Percentiles rank a stretch among this genome's conserved stretches.
These are phyloP conservation scores for Drosophila colorata DNA, from an alignment of 2,888 invertebrate genomes.

Conservation along the genomic window DNA sequence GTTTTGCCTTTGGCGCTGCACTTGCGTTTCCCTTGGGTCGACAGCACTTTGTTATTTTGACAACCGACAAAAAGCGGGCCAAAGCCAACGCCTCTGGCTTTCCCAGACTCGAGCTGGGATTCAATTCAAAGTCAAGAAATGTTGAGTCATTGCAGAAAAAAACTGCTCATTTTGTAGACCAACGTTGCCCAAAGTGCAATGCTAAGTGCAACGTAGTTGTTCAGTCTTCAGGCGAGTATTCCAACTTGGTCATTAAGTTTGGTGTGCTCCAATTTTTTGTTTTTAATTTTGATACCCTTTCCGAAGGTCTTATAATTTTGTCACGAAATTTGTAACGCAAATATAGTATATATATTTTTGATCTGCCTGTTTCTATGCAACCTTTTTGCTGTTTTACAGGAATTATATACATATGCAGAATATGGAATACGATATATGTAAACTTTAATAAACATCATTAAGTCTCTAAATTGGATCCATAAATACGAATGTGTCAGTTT, in stretches of 20 bases:
- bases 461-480: too few relatives aligned
- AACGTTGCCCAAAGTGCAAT: conserved; percentile 42
- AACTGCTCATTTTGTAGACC: conserved; percentile 38
- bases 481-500: too few relatives aligned
- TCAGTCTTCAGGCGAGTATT: neutral
- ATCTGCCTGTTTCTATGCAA: too few relatives aligned
- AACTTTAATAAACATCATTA: too few relatives aligned
- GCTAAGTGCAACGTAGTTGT: conserved; percentile 25
- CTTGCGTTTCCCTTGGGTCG: conserved; percentile 34
- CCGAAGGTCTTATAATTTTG: neutral
- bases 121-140: conserved; percentile 76
- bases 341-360: too few relatives aligned
- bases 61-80: conserved; percentile 60
- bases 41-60: conserved; percentile 77
- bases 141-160: conserved; percentile 74
- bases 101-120: conserved; percentile 34
- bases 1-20: conserved; percentile 48
- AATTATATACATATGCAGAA: too few relatives aligned
- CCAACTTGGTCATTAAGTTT: neutral
- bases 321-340: neutral
- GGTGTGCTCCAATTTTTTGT: neutral
- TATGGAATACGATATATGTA: too few relatives aligned
- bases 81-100: conserved; percentile 27
- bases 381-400: too few relatives aligned
- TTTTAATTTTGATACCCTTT: neutral